Percentiles rank a stretch among this genome's conserved stretches.
These are phyloP conservation scores for Podarcis raffonei DNA, from an alignment of 2,113 vertebrate species.

Conservation along the genomic window DNA sequence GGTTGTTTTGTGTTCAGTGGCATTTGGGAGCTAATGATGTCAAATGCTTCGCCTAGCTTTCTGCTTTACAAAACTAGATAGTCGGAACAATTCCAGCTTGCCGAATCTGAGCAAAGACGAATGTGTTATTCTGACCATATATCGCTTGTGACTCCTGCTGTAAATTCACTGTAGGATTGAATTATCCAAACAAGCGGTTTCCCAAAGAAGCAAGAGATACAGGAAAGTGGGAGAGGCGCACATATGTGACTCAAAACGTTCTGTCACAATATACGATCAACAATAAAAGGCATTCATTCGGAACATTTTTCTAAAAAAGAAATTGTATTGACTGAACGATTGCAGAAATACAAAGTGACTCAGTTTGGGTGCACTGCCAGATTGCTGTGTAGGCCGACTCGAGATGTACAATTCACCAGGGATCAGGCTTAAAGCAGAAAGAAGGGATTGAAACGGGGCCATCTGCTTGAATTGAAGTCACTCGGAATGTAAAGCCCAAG, in stretches of 20 bases:
- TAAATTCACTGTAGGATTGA: neutral
- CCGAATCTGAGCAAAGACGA: neutral
- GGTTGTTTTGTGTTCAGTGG: neutral
- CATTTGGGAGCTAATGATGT: neutral
- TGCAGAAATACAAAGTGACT: conserved; percentile 20
- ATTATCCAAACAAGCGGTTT: neutral
- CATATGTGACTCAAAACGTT: neutral
- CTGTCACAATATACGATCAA: conserved; percentile 1
- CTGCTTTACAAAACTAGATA: neutral
- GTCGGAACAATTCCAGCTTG: neutral
- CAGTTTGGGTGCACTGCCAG: conserved; percentile 6
- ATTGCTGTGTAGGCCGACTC: neutral
- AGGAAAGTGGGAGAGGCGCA: neutral
- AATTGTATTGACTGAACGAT: neutral
- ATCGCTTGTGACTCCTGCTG: neutral
- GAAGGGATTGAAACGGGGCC: neutral
- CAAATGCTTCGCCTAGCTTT: neutral
- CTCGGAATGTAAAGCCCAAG: neutral
- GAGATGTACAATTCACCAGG: neutral
- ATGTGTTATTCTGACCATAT: neutral
- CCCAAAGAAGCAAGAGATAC: neutral
- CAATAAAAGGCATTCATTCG: conserved; percentile 11
- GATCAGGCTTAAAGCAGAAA: neutral
- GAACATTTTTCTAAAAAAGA: neutral
- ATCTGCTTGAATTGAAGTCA: neutral